A percentile compares a stretch with the other conserved stretches of the same genome.
Conservation (phyloP, 2,888 invertebrate genomes). For the Entomobrya multifasciata region DNA sequence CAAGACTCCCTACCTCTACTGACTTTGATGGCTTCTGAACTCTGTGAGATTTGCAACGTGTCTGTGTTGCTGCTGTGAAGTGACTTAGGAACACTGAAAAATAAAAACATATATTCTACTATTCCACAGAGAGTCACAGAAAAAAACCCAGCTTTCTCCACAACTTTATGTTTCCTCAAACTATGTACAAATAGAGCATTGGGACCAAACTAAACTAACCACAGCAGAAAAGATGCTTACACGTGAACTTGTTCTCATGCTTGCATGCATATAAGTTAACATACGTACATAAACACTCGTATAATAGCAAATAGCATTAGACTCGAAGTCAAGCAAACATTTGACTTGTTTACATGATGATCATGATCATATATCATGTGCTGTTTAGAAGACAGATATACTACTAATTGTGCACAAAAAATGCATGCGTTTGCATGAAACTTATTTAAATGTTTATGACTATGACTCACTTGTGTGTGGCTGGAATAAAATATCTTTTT, state of each 20-base stretch:
- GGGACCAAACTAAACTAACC: not conserved
- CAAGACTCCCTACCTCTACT: not conserved
- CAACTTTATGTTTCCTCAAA: not conserved
- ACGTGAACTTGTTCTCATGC: too few species aligned
- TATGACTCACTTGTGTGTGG: too few species aligned
- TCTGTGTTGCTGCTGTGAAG: not conserved
- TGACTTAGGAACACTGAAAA: not conserved
- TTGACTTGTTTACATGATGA: constrained; percentile 22
- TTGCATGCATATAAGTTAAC: not conserved
- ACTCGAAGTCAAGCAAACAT: not conserved
- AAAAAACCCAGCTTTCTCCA: not conserved
- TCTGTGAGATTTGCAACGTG: not conserved
- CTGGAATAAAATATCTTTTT: too few species aligned
- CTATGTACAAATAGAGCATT: not conserved
- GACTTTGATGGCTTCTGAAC: constrained; percentile 35
- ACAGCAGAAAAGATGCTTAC: not conserved
- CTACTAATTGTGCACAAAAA: constrained; percentile 6
- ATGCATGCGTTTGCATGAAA: not conserved
- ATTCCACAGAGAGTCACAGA: not conserved
- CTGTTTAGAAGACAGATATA: not conserved
- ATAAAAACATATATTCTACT: not conserved
- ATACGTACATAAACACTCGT: not conserved
- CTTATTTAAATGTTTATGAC: not conserved
- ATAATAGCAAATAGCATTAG: not conserved
- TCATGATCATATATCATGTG: too few species aligned